Base-by-base conservation (phyloP, 1,140 invertebrate genomes). In the Leucophenga varia region DNA sequence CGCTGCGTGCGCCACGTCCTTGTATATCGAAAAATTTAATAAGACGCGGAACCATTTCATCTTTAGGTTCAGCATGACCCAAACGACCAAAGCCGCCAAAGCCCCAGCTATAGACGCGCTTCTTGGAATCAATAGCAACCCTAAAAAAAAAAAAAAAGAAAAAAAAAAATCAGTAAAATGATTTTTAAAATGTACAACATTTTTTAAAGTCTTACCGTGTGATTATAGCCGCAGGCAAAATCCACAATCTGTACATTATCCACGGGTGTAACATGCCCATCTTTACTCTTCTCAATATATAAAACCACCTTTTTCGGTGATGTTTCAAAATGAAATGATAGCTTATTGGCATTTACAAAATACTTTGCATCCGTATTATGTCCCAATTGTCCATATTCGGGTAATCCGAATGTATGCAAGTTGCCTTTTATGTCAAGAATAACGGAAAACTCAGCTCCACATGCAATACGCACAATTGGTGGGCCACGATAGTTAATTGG, bases 321-420 rank as follows among this genome's bases (percentile, higher is more conserved):
- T 42, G 87, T 86, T 73, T 94, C 90, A 75, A 86, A 93, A 63
- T 90, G 85, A 78, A 85, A 95, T 49, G 86, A 87, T 54, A 96
- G 78, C 68, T 94, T 96, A 20, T 87, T 93, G 50, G 85, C 88
- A 12, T 89, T 91, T 32, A 93, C 85, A 73, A 97, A 94, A 64
- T 92, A 96, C 75, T 94, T 92, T 16, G 92, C 93, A 77, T 95
- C 93, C 5, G 91, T 91, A 61, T 95, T 95, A 74, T 96, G 92
- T 39, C 91, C 90, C 20, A 96, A 70, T 64, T 93, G 91, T 3
- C 94, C 94, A 76, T 93, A 93, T 64, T 96, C 93, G 0, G 94
- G 94, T 47, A 88, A 82, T 4, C 94, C 94, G 73, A 96, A 97
- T 0, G 92, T 91, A 73, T 93, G 90, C 8, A 96, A 75, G 46